These are phyloP conservation scores for Mesochorus sp. DNA, from an alignment of 2,888 invertebrate genomes.

Conservation along the genomic window DNA sequence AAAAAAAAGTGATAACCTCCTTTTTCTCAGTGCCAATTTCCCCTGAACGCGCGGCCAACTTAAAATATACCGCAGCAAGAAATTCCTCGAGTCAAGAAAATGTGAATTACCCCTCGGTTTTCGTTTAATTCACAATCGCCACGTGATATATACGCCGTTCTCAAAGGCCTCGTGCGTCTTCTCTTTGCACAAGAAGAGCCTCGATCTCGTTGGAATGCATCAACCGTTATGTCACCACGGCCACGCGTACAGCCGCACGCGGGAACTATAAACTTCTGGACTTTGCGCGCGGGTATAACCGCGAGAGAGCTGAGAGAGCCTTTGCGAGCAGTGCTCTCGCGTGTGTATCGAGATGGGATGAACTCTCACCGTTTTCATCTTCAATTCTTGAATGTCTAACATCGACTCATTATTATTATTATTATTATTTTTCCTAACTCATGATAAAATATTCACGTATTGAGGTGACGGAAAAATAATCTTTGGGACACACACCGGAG, in stretches of 20 bases:
- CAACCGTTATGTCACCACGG: slow-evolving; percentile 74
- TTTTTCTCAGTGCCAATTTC: not conserved
- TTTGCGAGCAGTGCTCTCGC: not conserved
- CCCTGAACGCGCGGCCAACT: not conserved
- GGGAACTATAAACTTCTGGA: slow-evolving; percentile 22
- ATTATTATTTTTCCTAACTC: not conserved
- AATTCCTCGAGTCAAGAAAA: slow-evolving; percentile 2
- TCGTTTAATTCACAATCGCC: slow-evolving; percentile 7
- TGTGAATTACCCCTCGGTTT: slow-evolving; percentile 17
- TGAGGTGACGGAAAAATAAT: too few relatives aligned
- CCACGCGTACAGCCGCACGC: slow-evolving; percentile 53
- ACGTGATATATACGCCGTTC: slow-evolving; percentile 16
- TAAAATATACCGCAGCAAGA: not conserved
- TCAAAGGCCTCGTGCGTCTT: slow-evolving; percentile 17
- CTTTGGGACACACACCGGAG: too few relatives aligned
- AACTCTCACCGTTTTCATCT: slow-evolving; percentile 9
- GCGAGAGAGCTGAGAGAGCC: not conserved
- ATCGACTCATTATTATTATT: too few relatives aligned
- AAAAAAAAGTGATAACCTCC: not conserved
- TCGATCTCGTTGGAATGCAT: slow-evolving; percentile 71
- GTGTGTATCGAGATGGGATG: not conserved
- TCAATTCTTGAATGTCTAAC: slow-evolving; percentile 1
- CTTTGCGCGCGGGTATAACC: not conserved
- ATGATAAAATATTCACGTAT: too few relatives aligned
- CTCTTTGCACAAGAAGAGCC: slow-evolving; percentile 41